These are phyloP conservation scores for Anagrus nilaparvatae DNA, from an alignment of 1,140 invertebrate species.

Conservation along the genomic window DNA sequence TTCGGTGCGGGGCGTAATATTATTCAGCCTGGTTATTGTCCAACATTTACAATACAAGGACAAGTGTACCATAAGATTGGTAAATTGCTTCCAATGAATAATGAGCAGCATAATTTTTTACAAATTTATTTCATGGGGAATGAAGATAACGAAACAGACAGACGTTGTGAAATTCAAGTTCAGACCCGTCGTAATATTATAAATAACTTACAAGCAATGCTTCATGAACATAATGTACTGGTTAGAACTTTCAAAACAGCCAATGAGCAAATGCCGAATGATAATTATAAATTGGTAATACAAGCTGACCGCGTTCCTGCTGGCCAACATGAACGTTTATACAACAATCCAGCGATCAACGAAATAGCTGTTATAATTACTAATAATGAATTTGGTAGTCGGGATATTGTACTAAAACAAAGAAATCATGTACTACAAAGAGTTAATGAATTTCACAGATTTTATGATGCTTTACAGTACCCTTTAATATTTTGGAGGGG, in stretches of 20 bases:
- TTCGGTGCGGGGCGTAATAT: constrained; percentile 29
- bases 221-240: constrained; percentile 35
- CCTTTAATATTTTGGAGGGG: not conserved
- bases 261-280: constrained; percentile 28
- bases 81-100: constrained; percentile 15
- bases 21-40: constrained; percentile 17
- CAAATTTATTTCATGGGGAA: constrained; percentile 37
- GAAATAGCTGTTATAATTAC: not conserved
- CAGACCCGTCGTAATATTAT: constrained; percentile 28
- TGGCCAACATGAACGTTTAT: not conserved
- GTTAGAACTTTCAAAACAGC: constrained; percentile 34
- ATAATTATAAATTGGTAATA: constrained; percentile 33
- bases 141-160: constrained; percentile 30
- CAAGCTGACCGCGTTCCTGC: constrained; percentile 31
- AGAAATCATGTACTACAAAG: not conserved
- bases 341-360: not conserved
- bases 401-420: not conserved
- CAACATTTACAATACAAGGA: constrained; percentile 25
- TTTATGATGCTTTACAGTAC: not conserved
- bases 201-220: constrained; percentile 25
- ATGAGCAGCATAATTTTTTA: constrained; percentile 23
- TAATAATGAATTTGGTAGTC: not conserved
- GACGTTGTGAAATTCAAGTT: constrained; percentile 24
- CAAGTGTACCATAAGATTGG: constrained; percentile 32
- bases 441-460: not conserved